phyloP scores from a whole-genome alignment of 2,113 vertebrate genomes.

The Prunella fulvescens region DNA sequence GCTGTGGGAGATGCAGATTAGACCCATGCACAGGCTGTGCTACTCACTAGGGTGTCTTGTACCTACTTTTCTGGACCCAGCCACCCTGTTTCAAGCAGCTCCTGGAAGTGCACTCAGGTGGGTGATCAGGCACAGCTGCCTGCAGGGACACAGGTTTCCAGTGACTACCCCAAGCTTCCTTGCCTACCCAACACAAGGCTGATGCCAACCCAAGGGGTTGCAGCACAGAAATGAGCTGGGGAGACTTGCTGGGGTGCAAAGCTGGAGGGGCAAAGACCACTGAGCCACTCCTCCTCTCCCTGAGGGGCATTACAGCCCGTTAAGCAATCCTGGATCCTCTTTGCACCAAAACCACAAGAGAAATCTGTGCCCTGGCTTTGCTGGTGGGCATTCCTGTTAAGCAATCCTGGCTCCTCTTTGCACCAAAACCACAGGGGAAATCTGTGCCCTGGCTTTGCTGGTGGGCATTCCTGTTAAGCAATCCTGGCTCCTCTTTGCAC shows the following conservation, averaged over 20 bases:
- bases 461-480: not conserved
- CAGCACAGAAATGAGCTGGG: not conserved
- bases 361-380: no score
- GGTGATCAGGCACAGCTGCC: not conserved
- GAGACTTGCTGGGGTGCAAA: not conserved
- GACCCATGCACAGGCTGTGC: rapidly evolving
- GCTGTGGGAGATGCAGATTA: not conserved
- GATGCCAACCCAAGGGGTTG: not conserved
- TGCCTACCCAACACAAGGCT: not conserved
- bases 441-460: not conserved
- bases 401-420: not conserved
- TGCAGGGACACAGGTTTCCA: not conserved
- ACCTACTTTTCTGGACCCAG: not conserved
- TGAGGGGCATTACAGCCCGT: not conserved
- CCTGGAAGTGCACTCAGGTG: not conserved
- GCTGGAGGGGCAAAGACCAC: not conserved
- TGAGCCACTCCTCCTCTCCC: not conserved
- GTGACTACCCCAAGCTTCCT: not conserved
- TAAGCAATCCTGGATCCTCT: no score
- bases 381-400: not conserved
- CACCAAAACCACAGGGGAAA: not conserved
- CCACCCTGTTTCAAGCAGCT: not conserved
- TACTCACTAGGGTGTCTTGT: not conserved
- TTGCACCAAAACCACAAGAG: no score
- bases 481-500: no score